Percentiles rank a stretch among this genome's conserved stretches.
phyloP scores from a whole-genome alignment of 2,113 vertebrate genomes.

The Mormoops blainvillei region DNA sequence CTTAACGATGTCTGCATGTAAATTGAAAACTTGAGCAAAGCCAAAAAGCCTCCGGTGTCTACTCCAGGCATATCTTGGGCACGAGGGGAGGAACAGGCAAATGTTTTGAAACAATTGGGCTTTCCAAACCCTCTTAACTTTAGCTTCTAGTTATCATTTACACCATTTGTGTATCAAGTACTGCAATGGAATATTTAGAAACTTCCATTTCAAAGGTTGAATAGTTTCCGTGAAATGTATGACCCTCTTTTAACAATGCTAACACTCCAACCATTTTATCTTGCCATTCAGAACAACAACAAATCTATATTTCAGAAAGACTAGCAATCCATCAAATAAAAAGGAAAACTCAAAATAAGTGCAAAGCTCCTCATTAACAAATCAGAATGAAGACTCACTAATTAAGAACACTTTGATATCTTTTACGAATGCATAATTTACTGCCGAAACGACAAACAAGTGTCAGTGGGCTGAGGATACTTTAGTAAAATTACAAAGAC shows the following conservation, averaged over 20 bases:
- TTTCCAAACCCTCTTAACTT: background rate
- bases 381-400: background rate
- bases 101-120: background rate
- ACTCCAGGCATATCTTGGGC: background rate
- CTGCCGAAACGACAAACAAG: background rate
- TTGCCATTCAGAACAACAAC: background rate
- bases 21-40: background rate
- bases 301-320: background rate
- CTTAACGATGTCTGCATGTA: background rate
- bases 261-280: background rate
- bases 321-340: background rate
- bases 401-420: background rate
- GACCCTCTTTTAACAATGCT: background rate
- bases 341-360: background rate
- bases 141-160: background rate
- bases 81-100: no score
- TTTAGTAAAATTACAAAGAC: background rate
- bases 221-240: background rate
- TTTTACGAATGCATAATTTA: background rate
- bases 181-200: background rate
- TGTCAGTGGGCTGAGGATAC: background rate
- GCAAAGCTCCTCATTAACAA: background rate
- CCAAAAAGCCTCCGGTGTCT: background rate
- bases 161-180: background rate
- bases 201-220: background rate